Conservation (phyloP, 2,888 invertebrate genomes). For the Athalia rosae region DNA sequence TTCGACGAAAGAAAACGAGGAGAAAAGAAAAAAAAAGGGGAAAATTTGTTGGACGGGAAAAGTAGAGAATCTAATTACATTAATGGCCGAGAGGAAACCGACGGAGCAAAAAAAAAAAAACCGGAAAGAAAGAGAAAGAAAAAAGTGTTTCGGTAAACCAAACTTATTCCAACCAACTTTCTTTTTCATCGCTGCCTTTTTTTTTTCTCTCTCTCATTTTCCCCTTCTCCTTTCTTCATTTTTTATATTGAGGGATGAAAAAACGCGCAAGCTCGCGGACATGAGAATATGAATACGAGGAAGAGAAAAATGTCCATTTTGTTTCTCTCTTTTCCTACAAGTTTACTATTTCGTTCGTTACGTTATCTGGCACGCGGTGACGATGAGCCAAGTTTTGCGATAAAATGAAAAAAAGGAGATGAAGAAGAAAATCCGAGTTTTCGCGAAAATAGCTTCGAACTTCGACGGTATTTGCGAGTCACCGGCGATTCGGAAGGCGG, state of each 20-base stretch:
- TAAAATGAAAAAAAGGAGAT: not conserved
- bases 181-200: no score
- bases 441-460: no score
- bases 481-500: not conserved
- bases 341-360: no score
- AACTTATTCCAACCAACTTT: no score
- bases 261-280: no score
- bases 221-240: no score
- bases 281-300: no score
- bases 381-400: not conserved
- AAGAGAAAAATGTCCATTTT: no score
- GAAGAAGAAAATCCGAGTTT: not conserved
- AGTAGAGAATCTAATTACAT: not conserved
- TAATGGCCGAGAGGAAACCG: not conserved
- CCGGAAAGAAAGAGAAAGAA: not conserved
- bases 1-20: not conserved
- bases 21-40: not conserved
- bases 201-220: no score
- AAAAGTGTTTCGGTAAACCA: no score
- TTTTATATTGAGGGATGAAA: no score
- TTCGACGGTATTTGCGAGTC: slow-evolving; percentile 18
- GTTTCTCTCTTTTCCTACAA: no score
- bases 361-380: not conserved
- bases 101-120: not conserved
- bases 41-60: not conserved